phyloP scores from a whole-genome alignment of 2,113 vertebrate species.

The Atrichornis clamosus region DNA sequence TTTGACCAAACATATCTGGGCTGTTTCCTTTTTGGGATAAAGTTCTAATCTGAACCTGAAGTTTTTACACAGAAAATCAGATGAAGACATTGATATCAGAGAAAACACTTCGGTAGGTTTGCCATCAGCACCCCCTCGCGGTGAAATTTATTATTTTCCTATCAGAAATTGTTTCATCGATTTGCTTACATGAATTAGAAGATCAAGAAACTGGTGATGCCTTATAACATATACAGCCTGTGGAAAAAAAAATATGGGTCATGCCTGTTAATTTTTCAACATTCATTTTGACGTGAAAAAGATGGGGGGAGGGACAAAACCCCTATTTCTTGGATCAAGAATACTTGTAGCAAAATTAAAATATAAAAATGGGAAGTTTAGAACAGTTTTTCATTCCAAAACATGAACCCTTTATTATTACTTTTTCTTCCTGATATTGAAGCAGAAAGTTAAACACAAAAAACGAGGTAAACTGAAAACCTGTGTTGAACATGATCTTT shows the following conservation, averaged over 20 bases:
- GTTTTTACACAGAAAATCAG: background rate
- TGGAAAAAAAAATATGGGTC: background rate
- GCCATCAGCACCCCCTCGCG: slow-evolving; percentile 64
- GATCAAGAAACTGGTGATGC: background rate
- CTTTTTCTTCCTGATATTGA: background rate
- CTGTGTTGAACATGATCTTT: background rate
- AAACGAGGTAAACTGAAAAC: background rate
- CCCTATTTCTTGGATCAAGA: background rate
- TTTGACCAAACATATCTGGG: background rate
- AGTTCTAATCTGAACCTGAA: background rate
- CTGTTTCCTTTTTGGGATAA: background rate
- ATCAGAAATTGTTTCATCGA: background rate
- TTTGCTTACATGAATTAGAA: background rate
- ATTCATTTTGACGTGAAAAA: background rate
- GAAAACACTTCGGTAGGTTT: slow-evolving; percentile 2
- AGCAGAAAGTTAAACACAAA: background rate
- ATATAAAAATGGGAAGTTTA: background rate
- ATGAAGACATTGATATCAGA: rapidly evolving
- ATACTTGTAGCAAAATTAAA: background rate
- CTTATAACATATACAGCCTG: background rate
- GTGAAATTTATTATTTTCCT: slow-evolving; percentile 4
- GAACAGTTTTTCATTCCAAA: background rate
- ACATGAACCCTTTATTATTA: background rate
- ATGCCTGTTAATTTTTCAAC: background rate
- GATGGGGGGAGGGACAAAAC: rapidly evolving